Evolutionary conservation across 2,888 invertebrate genomes (phyloP).

Genomic region (Cyrtodaria siliqua): DNA sequence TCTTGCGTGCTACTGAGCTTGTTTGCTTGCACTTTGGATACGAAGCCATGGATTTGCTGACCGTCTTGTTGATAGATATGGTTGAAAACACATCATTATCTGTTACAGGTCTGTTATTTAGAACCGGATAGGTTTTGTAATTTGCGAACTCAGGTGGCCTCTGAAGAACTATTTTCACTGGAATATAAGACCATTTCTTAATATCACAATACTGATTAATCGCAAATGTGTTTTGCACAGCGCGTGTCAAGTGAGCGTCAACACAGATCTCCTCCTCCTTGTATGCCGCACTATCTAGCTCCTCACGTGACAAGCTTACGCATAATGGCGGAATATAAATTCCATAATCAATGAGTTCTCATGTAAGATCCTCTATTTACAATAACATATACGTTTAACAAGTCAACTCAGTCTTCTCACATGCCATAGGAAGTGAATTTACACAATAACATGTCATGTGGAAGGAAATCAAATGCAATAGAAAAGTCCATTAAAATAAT

Average conservation of each 20-base stretch:
- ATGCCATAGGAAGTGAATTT: too few species aligned
- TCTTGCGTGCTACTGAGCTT: constrained; percentile 55
- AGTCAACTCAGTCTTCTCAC: constrained; percentile 61
- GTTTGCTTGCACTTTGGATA: constrained; percentile 56
- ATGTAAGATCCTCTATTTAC: constrained; percentile 53
- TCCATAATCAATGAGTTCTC: constrained; percentile 51
- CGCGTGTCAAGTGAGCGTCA: constrained; percentile 45
- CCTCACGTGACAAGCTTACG: constrained; percentile 56
- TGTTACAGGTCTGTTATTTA: constrained; percentile 48
- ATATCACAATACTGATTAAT: constrained; percentile 63
- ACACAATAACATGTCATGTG: too few species aligned
- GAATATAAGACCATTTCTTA: constrained; percentile 58
- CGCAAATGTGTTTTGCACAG: constrained; percentile 60
- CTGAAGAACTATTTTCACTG: constrained; percentile 56
- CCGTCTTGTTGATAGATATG: constrained; percentile 43
- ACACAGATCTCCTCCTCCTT: constrained; percentile 44
- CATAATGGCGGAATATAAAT: constrained; percentile 42
- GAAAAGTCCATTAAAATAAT: too few species aligned
- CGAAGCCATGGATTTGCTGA: constrained; percentile 40
- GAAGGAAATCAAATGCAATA: too few species aligned
- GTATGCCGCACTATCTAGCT: constrained; percentile 26
- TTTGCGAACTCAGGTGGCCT: constrained; percentile 58
- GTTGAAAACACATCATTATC: constrained; percentile 56
- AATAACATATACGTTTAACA: constrained; percentile 57
- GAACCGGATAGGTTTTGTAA: constrained; percentile 58